Base-by-base conservation (phyloP, 2,888 invertebrate species). In the Stenodema calcarata region DNA sequence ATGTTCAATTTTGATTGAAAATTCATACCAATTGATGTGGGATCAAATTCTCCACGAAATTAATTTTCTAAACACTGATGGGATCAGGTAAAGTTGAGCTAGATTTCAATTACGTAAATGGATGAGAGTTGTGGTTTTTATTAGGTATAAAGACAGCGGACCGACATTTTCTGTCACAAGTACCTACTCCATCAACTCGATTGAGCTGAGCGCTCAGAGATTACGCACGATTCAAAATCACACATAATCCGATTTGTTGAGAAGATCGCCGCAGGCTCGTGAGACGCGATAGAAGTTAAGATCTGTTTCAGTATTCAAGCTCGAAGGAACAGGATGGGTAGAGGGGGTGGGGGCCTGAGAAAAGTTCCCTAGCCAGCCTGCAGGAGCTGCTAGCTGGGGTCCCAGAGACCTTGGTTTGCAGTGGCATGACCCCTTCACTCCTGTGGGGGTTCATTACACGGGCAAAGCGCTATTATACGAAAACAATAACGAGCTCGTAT, bases 371-470 rank as follows among this genome's bases (percentile, higher is more conserved):
- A 4, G 62, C 23, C 54, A 54, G 54, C 54, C 62, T 23, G 62
- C 62, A 23, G 62, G 62, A 62, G 62, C 62, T 62, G 54, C 54
- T 14, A 54, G 54, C 42, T 18, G 16, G 62, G 62, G 62, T 18
- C 62, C 18, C 62, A 12, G 23, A 62, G 62, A 62, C 62, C 62
- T 62, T 62, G 62, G 62, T 62, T 11, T 23, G 62, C 62, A 23
- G 62, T 62, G 62, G 62, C 62, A 62, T 62, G 62, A 62, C 62
- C 62, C 62, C 62, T 62, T 62, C 62, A 62, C 62, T 62, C 62
- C 62, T 18, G 62, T 9, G 62, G 62, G 62, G 27, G 62, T 62
- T 62, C 62, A 62, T 62, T 62, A 62, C 62, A 62, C 62, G 62
- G 62, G 62, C 62, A 9, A 62, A 18, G 23, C 7, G 7, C 7